Evolutionary conservation across 2,888 invertebrate genomes (phyloP), one percentile per base, ranked within the genome.

Genomic region (Portevinia maculata): DNA sequence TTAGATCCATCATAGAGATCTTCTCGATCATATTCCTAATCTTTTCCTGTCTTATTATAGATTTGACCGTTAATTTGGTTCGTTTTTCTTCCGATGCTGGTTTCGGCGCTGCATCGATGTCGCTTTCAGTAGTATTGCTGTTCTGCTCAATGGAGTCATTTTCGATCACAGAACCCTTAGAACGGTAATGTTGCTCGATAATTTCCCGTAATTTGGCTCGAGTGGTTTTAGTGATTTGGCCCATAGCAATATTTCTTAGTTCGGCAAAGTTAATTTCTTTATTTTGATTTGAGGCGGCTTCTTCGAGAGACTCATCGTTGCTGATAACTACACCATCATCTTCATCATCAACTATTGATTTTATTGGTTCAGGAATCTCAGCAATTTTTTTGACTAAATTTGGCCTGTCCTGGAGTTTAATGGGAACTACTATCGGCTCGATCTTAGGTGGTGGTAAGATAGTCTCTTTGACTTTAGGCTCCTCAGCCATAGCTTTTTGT

Each of bases 1-100:
- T 88, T 88, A 92, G 84, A 90, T 91, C 89, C 91, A 92, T 87
- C 69, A 88, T 85, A 85, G 90, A 87, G 37, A 90, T 90, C 87
- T 91, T 91, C 74, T 92, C 92, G 84, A 91, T 90, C 87, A 92
- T 90, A 76, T 91, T 90, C 62, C 89, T 90, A 13, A 89, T 89
- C 84, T 89, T 90, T 85, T 92, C 91, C 76, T 88, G 87, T 85
- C 88, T 88, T 62, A 89, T 89, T 62, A 90, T 89, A 34, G 89
- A 87, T 85, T 90, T 88, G 5, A 90, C 87, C 30, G 88, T 86
- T 84, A 88, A 86, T 59, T 88, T 85, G 34, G 85, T 15, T 79
- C 85, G 83, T 37, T 83, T 83, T 48, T 83, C 83, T 8, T 50
- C 71, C 9, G 65, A 21, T 9, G 30, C 11, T 15, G 71, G 86